A percentile compares a stretch with the other conserved stretches of the same genome.
These are phyloP conservation scores for Mohoua ochrocephala DNA, from an alignment of 2,113 vertebrate genomes.

Conservation along the genomic window DNA sequence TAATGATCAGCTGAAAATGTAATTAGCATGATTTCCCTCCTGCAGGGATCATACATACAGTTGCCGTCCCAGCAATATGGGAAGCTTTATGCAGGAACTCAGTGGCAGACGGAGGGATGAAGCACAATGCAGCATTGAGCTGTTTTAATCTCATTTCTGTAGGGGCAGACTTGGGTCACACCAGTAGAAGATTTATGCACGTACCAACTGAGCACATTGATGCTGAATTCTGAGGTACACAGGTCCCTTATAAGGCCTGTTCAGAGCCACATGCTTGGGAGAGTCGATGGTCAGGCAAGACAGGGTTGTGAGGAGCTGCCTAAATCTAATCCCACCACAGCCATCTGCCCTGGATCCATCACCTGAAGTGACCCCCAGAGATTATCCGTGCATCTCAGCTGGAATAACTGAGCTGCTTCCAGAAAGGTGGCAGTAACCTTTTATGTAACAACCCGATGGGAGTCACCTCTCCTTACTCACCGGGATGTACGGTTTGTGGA, in stretches of 20 bases:
- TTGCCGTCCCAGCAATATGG: not conserved
- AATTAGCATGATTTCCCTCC: not conserved
- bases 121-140: not conserved
- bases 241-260: not conserved
- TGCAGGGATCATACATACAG: not conserved
- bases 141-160: not conserved
- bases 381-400: not conserved
- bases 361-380: not conserved
- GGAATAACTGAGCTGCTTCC: not conserved
- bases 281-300: not conserved
- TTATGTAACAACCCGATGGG: not conserved
- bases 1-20: not conserved
- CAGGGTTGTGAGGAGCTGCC: not conserved
- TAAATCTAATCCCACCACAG: not conserved
- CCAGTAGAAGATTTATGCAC: not conserved
- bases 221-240: not conserved
- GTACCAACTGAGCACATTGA: not conserved
- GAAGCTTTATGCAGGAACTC: not conserved
- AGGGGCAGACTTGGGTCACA: not conserved
- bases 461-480: not conserved
- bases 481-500: accelerated
- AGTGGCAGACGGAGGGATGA: not conserved
- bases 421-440: not conserved
- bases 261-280: not conserved
- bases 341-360: not conserved